Base-by-base conservation (phyloP, 2,888 invertebrate species). In the Eudemis profundana region DNA sequence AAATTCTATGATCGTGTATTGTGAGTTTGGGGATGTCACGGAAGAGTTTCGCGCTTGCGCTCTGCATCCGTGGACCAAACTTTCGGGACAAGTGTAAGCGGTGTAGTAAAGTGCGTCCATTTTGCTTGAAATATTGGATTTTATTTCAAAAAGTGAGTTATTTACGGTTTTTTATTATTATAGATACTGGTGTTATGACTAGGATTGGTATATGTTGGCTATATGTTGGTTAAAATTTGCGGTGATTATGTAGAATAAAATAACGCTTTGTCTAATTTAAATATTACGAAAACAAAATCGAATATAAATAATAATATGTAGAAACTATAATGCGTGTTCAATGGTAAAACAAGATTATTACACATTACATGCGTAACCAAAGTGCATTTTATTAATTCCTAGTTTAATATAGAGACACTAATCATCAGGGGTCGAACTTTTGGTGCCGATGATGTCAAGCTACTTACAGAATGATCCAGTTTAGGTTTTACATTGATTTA, bases 41-140 rank as follows among this genome's bases (percentile, higher is more conserved):
- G 83, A 85, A 75, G 29, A 57, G 59, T 33, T 64, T 75, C 81
- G 83, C 90, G 91, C 89, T 74, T 90, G 91, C 91, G 91, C 86
- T 70, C 79, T 82, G 82, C 85, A 83, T 89, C 88, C 79, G 33
- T 85, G 88, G 83, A 86, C 86, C 90, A 86, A 78, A 75, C 70
- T 77, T 71, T 74, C 23, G 23, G 75, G 81, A 76, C 88, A 89
- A 90, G 89, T 90, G 87, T 85, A 85, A 74, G 68, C 69, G 79
- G 84, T 79, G 81, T 75, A 78, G 84, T 79, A 84, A 84, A 86
- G 86, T 87, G 86, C 78, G 83, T 79, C 80, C 79, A 77, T 89
- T 85, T 87, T 85, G 79, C 77, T 79, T 69, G 68, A 74, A 82
- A 82, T 77, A 70, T 74, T 63, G 61, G 70, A 74, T 75, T 81